phyloP scores from a whole-genome alignment of 2,888 invertebrate species.

The Eupithecia pulchellata region DNA sequence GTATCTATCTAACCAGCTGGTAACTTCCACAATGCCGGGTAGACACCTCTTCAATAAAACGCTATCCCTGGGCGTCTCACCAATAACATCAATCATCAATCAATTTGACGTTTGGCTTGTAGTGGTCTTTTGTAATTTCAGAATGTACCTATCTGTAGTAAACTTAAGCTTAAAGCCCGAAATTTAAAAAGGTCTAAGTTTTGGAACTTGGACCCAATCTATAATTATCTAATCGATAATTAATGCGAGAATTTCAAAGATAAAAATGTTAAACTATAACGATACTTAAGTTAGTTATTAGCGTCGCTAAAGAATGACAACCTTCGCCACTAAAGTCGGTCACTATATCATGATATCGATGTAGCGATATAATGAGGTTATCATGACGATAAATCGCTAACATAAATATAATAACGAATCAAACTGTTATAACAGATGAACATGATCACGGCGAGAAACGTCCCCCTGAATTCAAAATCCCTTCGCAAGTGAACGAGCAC shows the following conservation, averaged over 20 bases:
- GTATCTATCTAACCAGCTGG: not conserved
- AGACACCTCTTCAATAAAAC: not conserved
- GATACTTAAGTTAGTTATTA: not conserved
- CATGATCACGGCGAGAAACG: conserved; percentile 67
- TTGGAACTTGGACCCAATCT: not conserved
- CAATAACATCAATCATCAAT: too few species aligned
- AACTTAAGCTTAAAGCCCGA: too few species aligned
- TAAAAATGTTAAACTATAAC: not conserved
- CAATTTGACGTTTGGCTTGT: too few species aligned
- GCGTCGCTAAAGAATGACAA: not conserved
- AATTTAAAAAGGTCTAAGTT: not conserved
- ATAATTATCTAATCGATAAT: not conserved
- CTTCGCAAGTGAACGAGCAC: conserved; percentile 66
- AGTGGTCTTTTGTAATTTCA: too few species aligned
- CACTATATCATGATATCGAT: not conserved
- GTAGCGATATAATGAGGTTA: conserved; percentile 6
- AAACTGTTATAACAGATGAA: conserved; percentile 57
- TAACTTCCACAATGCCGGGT: not conserved
- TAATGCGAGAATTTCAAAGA: not conserved
- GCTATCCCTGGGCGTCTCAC: not conserved
- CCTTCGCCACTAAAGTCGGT: not conserved
- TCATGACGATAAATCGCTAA: not conserved
- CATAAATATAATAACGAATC: not conserved
- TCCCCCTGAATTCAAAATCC: conserved; percentile 72
- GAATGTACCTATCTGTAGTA: too few species aligned